phyloP scores from a whole-genome alignment of 2,888 invertebrate species.

The Limnephilus auricula region DNA sequence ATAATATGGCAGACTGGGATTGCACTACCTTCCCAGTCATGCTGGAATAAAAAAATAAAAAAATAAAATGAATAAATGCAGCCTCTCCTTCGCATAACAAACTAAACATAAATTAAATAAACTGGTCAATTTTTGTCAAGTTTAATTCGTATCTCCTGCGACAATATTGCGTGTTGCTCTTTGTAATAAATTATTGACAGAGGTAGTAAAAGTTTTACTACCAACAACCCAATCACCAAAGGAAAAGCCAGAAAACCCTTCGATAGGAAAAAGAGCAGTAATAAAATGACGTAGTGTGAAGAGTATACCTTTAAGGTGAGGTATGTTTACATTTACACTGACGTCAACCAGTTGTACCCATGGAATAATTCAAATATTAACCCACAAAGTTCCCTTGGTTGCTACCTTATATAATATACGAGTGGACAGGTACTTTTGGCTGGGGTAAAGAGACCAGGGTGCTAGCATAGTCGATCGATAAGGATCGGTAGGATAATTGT shows the following conservation, averaged over 20 bases:
- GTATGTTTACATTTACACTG: background rate
- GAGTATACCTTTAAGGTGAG: background rate
- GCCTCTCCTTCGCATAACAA: background rate
- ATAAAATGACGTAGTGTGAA: background rate
- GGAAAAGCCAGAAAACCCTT: background rate
- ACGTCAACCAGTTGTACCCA: slow-evolving; percentile 4
- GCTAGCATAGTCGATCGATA: too few species aligned
- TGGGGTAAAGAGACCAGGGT: too few species aligned
- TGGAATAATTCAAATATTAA: slow-evolving; percentile 29
- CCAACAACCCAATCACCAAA: background rate
- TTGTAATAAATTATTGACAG: background rate
- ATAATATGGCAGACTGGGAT: too few species aligned
- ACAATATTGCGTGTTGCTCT: background rate
- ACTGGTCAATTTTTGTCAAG: background rate
- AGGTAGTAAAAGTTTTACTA: background rate
- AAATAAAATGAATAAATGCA: too few species aligned
- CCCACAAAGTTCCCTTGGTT: slow-evolving; percentile 15
- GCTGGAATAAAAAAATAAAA: too few species aligned
- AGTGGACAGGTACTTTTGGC: background rate
- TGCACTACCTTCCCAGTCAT: too few species aligned
- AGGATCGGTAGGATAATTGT: too few species aligned
- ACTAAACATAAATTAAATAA: background rate
- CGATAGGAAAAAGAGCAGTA: background rate
- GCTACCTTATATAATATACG: slow-evolving; percentile 54
- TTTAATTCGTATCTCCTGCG: background rate